Percentiles rank a stretch among this genome's conserved stretches.
Conservation (phyloP, 2,888 invertebrate genomes). For the Neoascia interrupta region DNA sequence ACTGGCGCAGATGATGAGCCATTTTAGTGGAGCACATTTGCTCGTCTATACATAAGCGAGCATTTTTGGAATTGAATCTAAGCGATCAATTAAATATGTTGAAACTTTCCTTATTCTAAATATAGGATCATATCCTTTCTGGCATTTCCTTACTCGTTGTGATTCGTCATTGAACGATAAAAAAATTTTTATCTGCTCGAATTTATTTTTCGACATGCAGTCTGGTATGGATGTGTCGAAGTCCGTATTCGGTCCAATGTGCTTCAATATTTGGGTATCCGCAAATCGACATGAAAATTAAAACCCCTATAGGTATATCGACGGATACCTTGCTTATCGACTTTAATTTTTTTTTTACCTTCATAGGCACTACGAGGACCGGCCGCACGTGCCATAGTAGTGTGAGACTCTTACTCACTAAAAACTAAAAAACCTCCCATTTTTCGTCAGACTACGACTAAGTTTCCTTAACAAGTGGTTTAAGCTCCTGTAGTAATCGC, state of each 20-base stretch:
- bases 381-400: no score
- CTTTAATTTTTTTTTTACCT: no score
- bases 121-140: constrained; percentile 60
- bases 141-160: constrained; percentile 45
- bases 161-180: constrained; percentile 20
- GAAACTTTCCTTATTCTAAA: constrained; percentile 59
- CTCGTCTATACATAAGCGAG: no score
- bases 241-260: constrained; percentile 51
- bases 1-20: constrained; percentile 65
- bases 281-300: constrained; percentile 40
- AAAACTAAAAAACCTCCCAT: no score
- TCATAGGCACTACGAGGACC: no score
- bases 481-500: no score
- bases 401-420: no score
- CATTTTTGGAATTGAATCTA: constrained; percentile 62
- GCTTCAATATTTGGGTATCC: constrained; percentile 52
- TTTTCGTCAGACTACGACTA: no score
- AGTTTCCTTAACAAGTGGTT: no score
- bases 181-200: constrained; percentile 5
- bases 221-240: constrained; percentile 31
- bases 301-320: constrained; percentile 42
- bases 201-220: constrained; percentile 34
- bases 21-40: constrained; percentile 71
- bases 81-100: constrained; percentile 60
- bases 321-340: constrained; percentile 29